Percentiles rank a stretch among this genome's conserved stretches.
phyloP scores from a whole-genome alignment of 2,888 invertebrate genomes.

The Alentia gelatinosa region DNA sequence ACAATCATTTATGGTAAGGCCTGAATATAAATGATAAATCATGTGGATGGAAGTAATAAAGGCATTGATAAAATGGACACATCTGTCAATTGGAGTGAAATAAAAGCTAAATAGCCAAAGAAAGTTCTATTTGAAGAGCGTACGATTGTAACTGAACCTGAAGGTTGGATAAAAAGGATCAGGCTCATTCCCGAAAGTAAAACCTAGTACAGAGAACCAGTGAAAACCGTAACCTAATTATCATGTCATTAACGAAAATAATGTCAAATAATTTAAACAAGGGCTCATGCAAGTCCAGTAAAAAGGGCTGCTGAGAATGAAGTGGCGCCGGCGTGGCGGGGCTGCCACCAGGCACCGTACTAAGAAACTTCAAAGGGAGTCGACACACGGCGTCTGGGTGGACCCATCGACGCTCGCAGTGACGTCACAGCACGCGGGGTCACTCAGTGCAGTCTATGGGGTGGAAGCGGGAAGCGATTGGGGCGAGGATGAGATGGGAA shows the following conservation, averaged over 20 bases:
- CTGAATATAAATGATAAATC: too few species aligned
- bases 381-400: not conserved
- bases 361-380: conserved; percentile 10
- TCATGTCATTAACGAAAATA: not conserved
- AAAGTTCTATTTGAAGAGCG: not conserved
- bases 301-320: not conserved
- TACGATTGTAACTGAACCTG: not conserved
- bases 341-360: not conserved
- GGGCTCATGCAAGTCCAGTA: not conserved
- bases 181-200: not conserved
- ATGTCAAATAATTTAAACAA: not conserved
- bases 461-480: not conserved
- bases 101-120: not conserved
- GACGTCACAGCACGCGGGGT: not conserved
- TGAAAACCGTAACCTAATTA: not conserved
- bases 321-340: not conserved
- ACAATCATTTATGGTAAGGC: too few species aligned
- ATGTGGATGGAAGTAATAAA: too few species aligned
- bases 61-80: too few species aligned
- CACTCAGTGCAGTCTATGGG: not conserved
- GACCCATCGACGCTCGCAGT: conserved; percentile 16
- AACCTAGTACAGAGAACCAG: not conserved
- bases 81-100: too few species aligned
- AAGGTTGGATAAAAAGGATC: not conserved
- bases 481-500: too few species aligned